phyloP scores from a whole-genome alignment of 2,797 vertebrate species.

The Acrossocheilus wenchowensis region DNA sequence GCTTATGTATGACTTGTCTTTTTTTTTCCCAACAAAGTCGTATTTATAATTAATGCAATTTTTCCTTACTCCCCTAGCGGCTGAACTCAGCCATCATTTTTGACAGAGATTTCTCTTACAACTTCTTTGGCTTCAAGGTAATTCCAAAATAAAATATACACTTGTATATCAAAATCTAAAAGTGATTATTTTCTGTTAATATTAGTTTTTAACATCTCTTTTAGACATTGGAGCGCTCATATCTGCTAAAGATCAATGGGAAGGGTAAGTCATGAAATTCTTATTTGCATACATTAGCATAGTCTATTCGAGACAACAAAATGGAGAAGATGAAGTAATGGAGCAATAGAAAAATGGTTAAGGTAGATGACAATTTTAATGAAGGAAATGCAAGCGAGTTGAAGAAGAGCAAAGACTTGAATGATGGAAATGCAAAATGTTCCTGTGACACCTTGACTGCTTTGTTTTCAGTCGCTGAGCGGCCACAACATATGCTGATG shows the following conservation, averaged over 20 bases:
- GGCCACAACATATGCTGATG: constrained; percentile 99
- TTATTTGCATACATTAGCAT: background rate
- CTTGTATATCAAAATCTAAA: no score
- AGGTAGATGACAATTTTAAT: background rate
- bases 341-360: no score
- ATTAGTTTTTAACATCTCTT: background rate
- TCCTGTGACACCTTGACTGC: background rate
- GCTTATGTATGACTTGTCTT: background rate
- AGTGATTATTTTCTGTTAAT: background rate
- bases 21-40: background rate
- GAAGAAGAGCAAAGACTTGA: background rate
- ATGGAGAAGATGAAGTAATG: background rate
- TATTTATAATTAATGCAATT: background rate
- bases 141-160: background rate
- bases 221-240: constrained; percentile 94
- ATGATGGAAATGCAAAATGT: background rate
- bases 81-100: constrained; percentile 97
- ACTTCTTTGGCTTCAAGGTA: constrained; percentile 98
- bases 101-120: constrained; percentile 97
- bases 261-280: constrained; percentile 78
- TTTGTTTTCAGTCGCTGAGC: constrained; percentile 85
- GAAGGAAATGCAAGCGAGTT: background rate
- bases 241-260: constrained; percentile 92
- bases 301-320: background rate
- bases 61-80: constrained; percentile 72